Percentiles rank a stretch among this genome's conserved stretches.
Evolutionary conservation across 2,113 vertebrate species (phyloP).

Genomic region (Guaruba guarouba): DNA sequence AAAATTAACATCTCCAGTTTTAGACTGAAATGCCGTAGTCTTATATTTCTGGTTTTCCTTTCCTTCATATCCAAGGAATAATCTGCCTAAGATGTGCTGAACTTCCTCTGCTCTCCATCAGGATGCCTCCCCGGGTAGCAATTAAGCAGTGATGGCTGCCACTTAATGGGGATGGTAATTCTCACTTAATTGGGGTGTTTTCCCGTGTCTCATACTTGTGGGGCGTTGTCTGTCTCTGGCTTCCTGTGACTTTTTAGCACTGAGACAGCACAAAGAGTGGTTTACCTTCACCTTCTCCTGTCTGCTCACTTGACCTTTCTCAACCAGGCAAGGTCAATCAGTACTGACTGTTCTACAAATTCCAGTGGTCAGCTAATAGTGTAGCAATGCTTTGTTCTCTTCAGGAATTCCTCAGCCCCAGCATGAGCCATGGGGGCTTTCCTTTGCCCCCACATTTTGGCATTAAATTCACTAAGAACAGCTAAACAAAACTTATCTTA

Average conservation of each 20-base stretch:
- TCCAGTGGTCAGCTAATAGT: neutral
- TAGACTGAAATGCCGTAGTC: neutral
- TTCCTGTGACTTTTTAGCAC: neutral
- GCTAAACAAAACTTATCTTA: neutral
- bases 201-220: neutral
- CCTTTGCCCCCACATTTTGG: neutral
- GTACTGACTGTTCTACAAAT: neutral
- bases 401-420: neutral
- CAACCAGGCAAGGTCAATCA: neutral
- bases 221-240: neutral
- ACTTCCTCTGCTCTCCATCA: slow-evolving; percentile 44
- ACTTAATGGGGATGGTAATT: slow-evolving; percentile 31
- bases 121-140: neutral
- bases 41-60: neutral
- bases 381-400: neutral
- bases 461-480: neutral
- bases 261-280: accelerated
- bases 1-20: neutral
- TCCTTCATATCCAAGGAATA: neutral
- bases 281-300: neutral
- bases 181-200: slow-evolving; percentile 26
- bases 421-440: neutral
- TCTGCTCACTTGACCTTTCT: neutral
- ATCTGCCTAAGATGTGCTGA: neutral
- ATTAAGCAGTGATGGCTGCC: slow-evolving; percentile 9